These are phyloP conservation scores for Zophobas morio DNA, from an alignment of 1,140 invertebrate genomes.

Conservation along the genomic window DNA sequence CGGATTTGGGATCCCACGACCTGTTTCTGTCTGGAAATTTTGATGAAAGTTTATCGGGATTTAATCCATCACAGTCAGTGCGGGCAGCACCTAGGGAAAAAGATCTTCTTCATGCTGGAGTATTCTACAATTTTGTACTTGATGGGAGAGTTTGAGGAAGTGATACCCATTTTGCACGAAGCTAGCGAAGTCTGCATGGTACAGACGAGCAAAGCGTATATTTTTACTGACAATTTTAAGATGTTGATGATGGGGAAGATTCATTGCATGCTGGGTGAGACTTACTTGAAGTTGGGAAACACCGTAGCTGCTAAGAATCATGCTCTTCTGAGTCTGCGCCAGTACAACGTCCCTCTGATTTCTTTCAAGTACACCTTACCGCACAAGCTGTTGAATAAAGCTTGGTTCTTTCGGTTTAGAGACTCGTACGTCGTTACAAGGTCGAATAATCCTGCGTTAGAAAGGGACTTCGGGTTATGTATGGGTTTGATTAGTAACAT, in stretches of 20 bases:
- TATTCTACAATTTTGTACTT: slow-evolving; percentile 65
- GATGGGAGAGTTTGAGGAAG: slow-evolving; percentile 63
- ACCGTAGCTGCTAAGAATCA: slow-evolving; percentile 64
- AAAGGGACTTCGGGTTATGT: slow-evolving; percentile 67
- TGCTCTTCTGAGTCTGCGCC: slow-evolving; percentile 63
- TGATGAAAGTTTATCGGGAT: slow-evolving; percentile 50
- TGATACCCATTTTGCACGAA: slow-evolving; percentile 65
- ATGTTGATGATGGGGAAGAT: slow-evolving; percentile 67
- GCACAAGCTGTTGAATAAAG: slow-evolving; percentile 56
- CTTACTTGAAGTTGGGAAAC: slow-evolving; percentile 63
- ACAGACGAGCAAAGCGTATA: slow-evolving; percentile 51
- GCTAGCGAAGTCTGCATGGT: slow-evolving; percentile 64
- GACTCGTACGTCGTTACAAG: slow-evolving; percentile 61
- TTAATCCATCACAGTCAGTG: slow-evolving; percentile 58
- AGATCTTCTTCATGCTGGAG: slow-evolving; percentile 67
- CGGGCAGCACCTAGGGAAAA: slow-evolving; percentile 67
- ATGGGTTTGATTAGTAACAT: slow-evolving; percentile 54
- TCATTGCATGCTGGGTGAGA: slow-evolving; percentile 65
- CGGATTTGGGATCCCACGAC: slow-evolving; percentile 49
- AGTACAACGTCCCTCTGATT: slow-evolving; percentile 63
- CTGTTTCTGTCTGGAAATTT: slow-evolving; percentile 55
- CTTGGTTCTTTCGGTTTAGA: slow-evolving; percentile 10
- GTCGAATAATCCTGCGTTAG: slow-evolving; percentile 59
- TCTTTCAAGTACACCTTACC: slow-evolving; percentile 61
- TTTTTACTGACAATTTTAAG: slow-evolving; percentile 61